These are phyloP conservation scores for Heliornis fulica DNA, from an alignment of 2,113 vertebrate genomes.

Conservation along the genomic window DNA sequence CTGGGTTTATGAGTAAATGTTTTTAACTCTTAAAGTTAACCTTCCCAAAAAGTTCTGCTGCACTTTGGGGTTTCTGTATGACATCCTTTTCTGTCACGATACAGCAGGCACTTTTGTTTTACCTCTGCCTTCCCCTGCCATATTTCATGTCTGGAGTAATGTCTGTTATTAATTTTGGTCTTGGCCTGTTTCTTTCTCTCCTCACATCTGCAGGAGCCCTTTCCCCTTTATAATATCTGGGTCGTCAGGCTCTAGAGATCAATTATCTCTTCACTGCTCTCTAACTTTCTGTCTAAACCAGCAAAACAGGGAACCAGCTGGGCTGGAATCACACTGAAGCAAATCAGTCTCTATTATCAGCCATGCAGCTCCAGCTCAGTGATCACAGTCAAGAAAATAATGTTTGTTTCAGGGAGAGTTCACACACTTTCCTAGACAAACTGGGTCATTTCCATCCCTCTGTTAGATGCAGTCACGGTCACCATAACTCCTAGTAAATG, in stretches of 20 bases:
- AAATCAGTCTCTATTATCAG: conserved; percentile 50
- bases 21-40: background rate
- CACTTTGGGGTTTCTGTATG: background rate
- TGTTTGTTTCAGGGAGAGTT: conserved; percentile 41
- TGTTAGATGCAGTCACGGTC: background rate
- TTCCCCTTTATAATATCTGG: conserved; percentile 48
- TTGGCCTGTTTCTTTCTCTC: conserved; percentile 24
- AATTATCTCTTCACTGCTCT: conserved; percentile 48
- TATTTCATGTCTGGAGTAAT: conserved; percentile 7
- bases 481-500: background rate
- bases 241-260: conserved; percentile 61
- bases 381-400: conserved; percentile 48
- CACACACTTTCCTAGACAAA: conserved; percentile 10
- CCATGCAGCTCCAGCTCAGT: conserved; percentile 32
- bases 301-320: conserved; percentile 39
- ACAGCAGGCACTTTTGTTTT: background rate
- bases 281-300: conserved; percentile 50
- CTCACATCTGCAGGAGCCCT: conserved; percentile 58
- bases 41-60: background rate
- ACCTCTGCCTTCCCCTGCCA: background rate
- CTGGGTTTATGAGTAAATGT: background rate
- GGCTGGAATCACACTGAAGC: conserved; percentile 44
- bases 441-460: conserved; percentile 1
- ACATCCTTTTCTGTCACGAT: background rate
- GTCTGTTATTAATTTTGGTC: conserved; percentile 58